phyloP scores from a whole-genome alignment of 2,797 vertebrate species.

The Pantherophis alleghaniensis region DNA sequence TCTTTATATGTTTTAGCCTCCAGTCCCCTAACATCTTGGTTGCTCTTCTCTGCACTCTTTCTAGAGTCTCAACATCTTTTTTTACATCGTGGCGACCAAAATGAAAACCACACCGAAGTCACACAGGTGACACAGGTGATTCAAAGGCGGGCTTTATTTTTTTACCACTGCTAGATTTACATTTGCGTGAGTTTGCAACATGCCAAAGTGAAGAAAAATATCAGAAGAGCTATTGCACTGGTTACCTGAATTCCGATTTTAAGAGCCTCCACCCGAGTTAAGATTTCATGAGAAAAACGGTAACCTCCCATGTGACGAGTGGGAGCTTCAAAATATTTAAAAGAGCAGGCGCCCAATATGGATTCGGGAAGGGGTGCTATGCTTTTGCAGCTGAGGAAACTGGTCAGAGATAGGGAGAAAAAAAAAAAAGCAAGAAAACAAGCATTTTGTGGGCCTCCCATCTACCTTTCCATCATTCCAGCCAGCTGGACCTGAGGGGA shows the following conservation, averaged over 20 bases:
- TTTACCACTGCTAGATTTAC: not conserved
- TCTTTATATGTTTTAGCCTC: too few relatives aligned
- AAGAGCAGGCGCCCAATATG: not conserved
- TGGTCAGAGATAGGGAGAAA: accelerated
- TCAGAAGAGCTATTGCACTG: not conserved
- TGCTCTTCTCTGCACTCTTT: too few relatives aligned
- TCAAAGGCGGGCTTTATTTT: not conserved
- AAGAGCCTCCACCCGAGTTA: not conserved
- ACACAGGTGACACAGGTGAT: not conserved
- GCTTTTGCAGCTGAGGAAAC: not conserved
- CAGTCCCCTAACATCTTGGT: too few relatives aligned
- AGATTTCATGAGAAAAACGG: not conserved
- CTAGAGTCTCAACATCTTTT: too few relatives aligned
- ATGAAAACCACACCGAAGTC: not conserved
- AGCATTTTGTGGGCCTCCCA: too few relatives aligned
- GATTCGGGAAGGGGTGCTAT: too few relatives aligned
- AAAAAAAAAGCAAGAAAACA: not conserved
- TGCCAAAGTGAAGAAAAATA: not conserved
- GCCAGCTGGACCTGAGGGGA: not conserved
- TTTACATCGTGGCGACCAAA: too few relatives aligned
- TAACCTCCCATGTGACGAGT: not conserved
- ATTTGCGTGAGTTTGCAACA: not conserved
- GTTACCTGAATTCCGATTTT: not conserved
- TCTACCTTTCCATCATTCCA: not conserved
- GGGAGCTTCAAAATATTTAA: not conserved